Conservation (phyloP, 2,888 invertebrate genomes). For the Nasonia oneida region DNA sequence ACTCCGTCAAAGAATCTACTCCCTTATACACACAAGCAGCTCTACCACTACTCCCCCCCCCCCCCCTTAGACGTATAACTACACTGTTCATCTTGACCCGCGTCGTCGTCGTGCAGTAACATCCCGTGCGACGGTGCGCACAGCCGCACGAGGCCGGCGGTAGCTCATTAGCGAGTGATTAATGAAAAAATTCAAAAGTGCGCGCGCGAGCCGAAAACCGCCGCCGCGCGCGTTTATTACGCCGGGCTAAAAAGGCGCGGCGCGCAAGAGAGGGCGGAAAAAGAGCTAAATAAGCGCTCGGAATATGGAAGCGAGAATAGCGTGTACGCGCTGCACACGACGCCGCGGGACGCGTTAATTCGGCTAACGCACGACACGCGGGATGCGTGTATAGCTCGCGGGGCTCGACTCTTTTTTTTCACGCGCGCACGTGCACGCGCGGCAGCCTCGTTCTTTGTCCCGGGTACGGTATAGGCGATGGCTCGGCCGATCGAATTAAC, state of each 20-base stretch:
- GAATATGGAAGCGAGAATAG: conserved; percentile 23
- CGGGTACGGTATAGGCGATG: background rate
- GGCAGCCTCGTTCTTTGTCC: background rate
- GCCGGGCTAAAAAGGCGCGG: background rate
- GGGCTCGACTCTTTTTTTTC: background rate
- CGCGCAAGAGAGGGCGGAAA: background rate
- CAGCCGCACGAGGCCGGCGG: conserved; percentile 60
- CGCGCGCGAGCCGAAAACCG: background rate
- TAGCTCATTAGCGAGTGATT: conserved; percentile 76
- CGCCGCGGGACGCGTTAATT: conserved; percentile 5
- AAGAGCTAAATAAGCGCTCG: conserved; percentile 20
- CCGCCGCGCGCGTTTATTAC: background rate
- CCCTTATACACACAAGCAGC: background rate
- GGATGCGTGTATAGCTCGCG: background rate
- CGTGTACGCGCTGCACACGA: background rate
- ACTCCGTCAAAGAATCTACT: conserved; percentile 38
- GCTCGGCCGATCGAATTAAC: conserved; percentile 11
- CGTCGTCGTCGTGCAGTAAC: background rate
- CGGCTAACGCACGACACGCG: background rate
- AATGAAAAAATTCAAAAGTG: conserved; percentile 72
- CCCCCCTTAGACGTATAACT: background rate
- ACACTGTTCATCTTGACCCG: background rate
- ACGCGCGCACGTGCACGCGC: background rate
- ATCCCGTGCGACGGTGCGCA: background rate
- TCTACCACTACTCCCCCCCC: background rate